Percentiles rank a stretch among this genome's conserved stretches.
phyloP scores from a whole-genome alignment of 2,888 invertebrate genomes.

The Synanthedon vespiformis region DNA sequence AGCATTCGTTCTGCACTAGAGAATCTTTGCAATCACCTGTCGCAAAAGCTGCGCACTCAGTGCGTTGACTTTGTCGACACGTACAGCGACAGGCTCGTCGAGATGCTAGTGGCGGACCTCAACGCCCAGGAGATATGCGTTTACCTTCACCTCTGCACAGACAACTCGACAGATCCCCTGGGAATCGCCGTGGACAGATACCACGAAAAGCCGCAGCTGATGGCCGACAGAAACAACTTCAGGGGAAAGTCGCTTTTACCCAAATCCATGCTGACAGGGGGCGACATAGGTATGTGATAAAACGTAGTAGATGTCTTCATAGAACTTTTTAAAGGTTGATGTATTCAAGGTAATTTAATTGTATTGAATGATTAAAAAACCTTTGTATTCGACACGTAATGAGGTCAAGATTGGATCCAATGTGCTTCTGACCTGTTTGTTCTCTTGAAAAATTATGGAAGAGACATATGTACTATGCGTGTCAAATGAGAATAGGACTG shows the following conservation, averaged over 20 bases:
- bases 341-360: no score
- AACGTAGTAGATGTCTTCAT: no score
- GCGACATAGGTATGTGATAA: conserved; percentile 49
- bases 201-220: conserved; percentile 42
- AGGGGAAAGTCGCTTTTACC: conserved; percentile 36
- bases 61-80: conserved; percentile 82
- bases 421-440: no score
- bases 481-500: no score
- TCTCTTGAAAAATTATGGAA: no score
- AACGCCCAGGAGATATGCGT: conserved; percentile 78
- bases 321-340: no score
- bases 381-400: no score
- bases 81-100: conserved; percentile 81
- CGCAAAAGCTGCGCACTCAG: conserved; percentile 72
- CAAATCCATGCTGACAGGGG: conserved; percentile 29
- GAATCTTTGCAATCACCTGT: conserved; percentile 77
- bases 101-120: conserved; percentile 82
- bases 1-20: conserved; percentile 77
- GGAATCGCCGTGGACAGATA: conserved; percentile 38
- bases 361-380: no score
- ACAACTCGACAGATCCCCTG: conserved; percentile 40
- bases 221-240: conserved; percentile 49
- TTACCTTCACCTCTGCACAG: conserved; percentile 78
- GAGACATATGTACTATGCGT: no score
- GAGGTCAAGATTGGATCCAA: no score